A percentile compares a stretch with the other conserved stretches of the same genome.
These are phyloP conservation scores for Phalacrocorax brasilianus DNA, from an alignment of 2,113 vertebrate species.

Conservation along the genomic window DNA sequence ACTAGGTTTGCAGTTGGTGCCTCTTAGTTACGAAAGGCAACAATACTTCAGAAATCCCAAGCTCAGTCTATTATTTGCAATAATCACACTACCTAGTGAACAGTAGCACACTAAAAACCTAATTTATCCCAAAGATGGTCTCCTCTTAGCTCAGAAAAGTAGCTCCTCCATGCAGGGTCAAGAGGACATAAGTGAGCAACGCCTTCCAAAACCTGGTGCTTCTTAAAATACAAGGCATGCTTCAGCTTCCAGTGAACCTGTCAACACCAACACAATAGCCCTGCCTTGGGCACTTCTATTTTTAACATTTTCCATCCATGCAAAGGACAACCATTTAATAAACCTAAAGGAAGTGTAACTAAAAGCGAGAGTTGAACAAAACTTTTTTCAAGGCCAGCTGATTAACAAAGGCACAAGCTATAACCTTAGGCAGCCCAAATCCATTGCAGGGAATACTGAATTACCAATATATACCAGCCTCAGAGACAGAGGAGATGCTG, in stretches of 20 bases:
- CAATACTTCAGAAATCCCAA: neutral
- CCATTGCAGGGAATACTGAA: neutral
- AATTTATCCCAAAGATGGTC: neutral
- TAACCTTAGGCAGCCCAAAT: neutral
- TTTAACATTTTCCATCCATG: conserved; percentile 46
- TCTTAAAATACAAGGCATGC: neutral
- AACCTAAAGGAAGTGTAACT: neutral
- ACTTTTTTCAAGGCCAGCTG: neutral
- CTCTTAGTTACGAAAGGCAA: neutral
- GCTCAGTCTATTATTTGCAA: neutral
- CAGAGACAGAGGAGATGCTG: neutral
- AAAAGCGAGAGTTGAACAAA: neutral
- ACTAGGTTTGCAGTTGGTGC: neutral
- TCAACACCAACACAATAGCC: conserved; percentile 35
- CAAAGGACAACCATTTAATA: neutral
- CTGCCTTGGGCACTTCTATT: conserved; percentile 16
- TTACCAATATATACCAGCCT: accelerated
- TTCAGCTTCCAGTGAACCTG: neutral
- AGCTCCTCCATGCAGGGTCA: neutral
- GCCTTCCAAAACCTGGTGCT: neutral
- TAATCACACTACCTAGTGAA: neutral
- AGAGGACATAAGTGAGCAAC: neutral
- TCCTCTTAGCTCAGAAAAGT: neutral
- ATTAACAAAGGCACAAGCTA: neutral
- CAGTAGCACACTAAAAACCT: neutral